Base-by-base conservation (phyloP, 2,888 invertebrate genomes). In the Capitulum mitella region DNA sequence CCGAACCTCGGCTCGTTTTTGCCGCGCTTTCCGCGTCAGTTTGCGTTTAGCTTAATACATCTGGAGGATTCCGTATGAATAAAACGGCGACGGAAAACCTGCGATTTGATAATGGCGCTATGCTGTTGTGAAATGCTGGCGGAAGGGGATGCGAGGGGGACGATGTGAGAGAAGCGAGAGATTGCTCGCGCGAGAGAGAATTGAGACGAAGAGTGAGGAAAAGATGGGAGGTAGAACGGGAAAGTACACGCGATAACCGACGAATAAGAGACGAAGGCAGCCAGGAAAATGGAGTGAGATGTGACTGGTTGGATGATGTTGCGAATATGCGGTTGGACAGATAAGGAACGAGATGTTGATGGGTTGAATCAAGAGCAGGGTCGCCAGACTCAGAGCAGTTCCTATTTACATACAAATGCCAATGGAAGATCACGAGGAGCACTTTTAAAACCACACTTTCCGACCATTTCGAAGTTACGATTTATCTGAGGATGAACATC, bases 21-120 rank as follows among this genome's bases (percentile, higher is more conserved):
- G 70, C 70, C 70, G 40, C 70, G 26, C 26, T 37, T 40, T 37
- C 70, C 70, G 29, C 70, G 70, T 70, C 70, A 40, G 70, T 37
- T 40, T n/a, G 70, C 70, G 70, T 70, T 70, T 70, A 70, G 40
- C 26, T 40, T 70, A 70, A 70, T 70, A 70, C 70, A 40, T 70
- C 70, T 40, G 70, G 70, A 70, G 37, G 70, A 70, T 70, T 70
- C n/a, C 12, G 70, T 70, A 40, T 70, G 70, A 70, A 70, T 70
- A 70, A 70, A 70, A 34, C 37, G 70, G 37, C 19, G 40, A 3
- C 22, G 70, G 1, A 34, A 64, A 19, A 0, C 16, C 34, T 16
- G 40, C 26, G 37, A 26, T 29, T 26, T 26, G 40, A 70, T 70
- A 40, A 70, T 70, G 10, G 26, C 40, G 10, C 40, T 26, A 26